A percentile compares a stretch with the other conserved stretches of the same genome.
phyloP scores from a whole-genome alignment of 2,113 vertebrate genomes.

The Trogon surrucura region DNA sequence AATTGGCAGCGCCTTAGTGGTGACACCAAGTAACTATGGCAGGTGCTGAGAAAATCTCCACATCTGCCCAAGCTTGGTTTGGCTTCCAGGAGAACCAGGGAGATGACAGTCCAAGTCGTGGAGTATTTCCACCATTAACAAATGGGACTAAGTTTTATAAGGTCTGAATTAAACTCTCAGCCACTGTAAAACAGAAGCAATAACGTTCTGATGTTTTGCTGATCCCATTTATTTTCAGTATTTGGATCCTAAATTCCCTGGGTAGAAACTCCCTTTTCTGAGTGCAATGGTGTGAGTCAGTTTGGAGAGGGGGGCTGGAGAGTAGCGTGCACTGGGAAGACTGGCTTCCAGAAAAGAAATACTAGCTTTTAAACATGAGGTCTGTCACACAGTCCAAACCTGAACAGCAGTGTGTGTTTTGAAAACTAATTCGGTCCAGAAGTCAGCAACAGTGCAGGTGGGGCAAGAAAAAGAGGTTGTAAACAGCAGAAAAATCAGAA shows the following conservation, averaged over 20 bases:
- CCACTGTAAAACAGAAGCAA: background rate
- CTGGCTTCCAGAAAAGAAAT: background rate
- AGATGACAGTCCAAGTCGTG: background rate
- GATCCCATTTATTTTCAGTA: background rate
- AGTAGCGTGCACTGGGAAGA: background rate
- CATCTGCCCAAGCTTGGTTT: background rate
- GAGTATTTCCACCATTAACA: background rate
- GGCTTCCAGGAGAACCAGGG: background rate
- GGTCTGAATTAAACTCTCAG: background rate
- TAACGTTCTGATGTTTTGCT: background rate
- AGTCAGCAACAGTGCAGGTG: background rate
- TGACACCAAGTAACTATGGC: accelerated
- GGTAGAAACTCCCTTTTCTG: background rate
- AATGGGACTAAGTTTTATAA: background rate
- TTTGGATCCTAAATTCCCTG: background rate
- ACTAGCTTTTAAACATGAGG: background rate
- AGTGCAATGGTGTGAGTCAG: background rate
- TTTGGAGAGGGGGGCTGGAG: background rate
- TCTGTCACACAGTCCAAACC: background rate
- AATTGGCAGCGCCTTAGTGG: background rate
- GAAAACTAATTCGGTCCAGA: background rate
- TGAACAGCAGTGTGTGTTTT: background rate
- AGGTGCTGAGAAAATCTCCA: background rate
- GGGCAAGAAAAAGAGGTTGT: background rate
- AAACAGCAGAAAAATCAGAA: background rate